These are phyloP conservation scores for Trypoxylon attenuatum DNA, from an alignment of 2,888 invertebrate species.

Conservation along the genomic window DNA sequence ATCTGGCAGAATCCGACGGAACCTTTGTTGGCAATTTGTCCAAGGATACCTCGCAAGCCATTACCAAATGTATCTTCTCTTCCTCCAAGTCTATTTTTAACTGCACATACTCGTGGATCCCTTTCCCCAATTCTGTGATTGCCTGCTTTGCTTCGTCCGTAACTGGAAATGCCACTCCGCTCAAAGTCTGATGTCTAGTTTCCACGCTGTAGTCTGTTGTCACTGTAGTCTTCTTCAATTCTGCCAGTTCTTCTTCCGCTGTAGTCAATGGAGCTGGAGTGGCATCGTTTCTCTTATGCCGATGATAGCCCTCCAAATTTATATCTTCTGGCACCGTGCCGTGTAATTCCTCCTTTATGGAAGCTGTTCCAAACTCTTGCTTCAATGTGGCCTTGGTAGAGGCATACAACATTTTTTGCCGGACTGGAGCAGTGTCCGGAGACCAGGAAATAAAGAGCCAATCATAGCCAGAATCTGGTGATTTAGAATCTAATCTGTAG, in stretches of 20 bases:
- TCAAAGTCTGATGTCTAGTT: conserved; percentile 90
- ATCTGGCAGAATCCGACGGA: conserved; percentile 90
- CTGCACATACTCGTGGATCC: conserved; percentile 92
- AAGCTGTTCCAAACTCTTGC: conserved; percentile 95
- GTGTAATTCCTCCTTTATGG: conserved; percentile 96
- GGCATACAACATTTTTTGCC: conserved; percentile 98
- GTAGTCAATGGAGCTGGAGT: conserved; percentile 94
- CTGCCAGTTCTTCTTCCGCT: conserved; percentile 89
- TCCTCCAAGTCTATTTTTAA: conserved; percentile 89
- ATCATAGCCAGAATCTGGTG: conserved; percentile 86
- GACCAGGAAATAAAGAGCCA: conserved; percentile 97
- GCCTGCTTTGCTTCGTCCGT: conserved; percentile 87
- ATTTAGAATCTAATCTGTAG: conserved; percentile 84
- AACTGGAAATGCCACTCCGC: conserved; percentile 93
- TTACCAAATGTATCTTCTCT: conserved; percentile 90
- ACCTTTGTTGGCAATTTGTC: conserved; percentile 85
- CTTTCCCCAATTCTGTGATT: conserved; percentile 83
- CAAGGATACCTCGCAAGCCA: conserved; percentile 82
- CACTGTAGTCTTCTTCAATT: conserved; percentile 81
- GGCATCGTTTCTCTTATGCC: conserved; percentile 84
- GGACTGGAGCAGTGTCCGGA: conserved; percentile 91
- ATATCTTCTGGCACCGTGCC: conserved; percentile 90
- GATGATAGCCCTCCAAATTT: conserved; percentile 86
- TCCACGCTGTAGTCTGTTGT: conserved; percentile 87
- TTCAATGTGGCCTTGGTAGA: conserved; percentile 98